Evolutionary conservation across 2,888 invertebrate species (phyloP).

Genomic region (Cylindroiulus punctatus): DNA sequence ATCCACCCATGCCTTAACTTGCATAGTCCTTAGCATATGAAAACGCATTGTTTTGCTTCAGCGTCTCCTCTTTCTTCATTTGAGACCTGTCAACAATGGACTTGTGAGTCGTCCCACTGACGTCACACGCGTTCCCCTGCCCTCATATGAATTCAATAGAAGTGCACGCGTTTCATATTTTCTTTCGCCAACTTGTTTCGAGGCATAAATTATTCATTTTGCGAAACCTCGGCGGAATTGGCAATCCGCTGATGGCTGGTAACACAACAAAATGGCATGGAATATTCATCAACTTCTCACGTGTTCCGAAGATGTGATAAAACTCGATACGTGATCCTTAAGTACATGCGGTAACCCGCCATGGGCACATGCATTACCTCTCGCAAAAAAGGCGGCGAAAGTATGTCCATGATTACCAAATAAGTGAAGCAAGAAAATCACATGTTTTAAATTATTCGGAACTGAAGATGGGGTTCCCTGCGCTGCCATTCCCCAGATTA

Average conservation of each 20-base stretch:
- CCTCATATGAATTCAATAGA: constrained; percentile 6
- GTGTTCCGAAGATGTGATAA: constrained; percentile 21
- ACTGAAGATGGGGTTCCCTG: neutral
- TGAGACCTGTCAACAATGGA: constrained; percentile 3
- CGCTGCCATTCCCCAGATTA: neutral
- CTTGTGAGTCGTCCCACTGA: neutral
- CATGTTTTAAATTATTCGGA: neutral
- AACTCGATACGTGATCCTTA: constrained; percentile 19
- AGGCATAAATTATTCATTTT: constrained; percentile 43
- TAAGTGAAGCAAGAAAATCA: neutral
- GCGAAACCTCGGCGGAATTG: constrained; percentile 21
- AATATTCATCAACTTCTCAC: constrained; percentile 4
- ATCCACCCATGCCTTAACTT: neutral
- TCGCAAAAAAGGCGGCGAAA: neutral
- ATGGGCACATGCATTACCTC: neutral
- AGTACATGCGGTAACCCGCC: constrained; percentile 19
- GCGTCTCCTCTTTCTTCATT: neutral
- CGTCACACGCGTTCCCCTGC: neutral
- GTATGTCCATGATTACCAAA: neutral
- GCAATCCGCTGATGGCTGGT: constrained; percentile 30
- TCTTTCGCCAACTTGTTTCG: constrained; percentile 35
- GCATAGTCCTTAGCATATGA: neutral
- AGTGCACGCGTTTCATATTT: constrained; percentile 14
- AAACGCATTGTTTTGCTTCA: neutral
- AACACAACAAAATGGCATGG: constrained; percentile 33